Percentiles rank a stretch among this genome's conserved stretches.
These are phyloP conservation scores for Limnodromus scolopaceus DNA, from an alignment of 2,797 vertebrate genomes.

Conservation along the genomic window DNA sequence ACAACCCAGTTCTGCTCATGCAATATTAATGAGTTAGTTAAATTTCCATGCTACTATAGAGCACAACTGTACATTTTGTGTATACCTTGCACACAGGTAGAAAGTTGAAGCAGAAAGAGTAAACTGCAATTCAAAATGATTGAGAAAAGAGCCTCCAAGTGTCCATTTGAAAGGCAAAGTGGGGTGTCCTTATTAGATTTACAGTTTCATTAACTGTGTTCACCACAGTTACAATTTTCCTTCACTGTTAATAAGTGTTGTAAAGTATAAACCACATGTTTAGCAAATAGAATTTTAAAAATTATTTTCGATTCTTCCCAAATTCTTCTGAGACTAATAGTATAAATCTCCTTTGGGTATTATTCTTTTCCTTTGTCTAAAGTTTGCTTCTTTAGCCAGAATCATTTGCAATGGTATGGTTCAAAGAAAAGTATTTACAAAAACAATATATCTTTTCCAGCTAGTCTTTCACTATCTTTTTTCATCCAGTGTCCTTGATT, in stretches of 20 bases:
- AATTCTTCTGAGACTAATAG: neutral
- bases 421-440: slow-evolving; percentile 33
- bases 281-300: neutral
- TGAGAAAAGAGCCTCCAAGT: neutral
- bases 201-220: neutral
- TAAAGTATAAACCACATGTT: neutral
- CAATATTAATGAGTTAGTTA: neutral
- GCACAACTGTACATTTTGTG: neutral
- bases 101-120: neutral
- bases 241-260: neutral
- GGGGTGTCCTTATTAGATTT: neutral
- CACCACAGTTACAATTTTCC: neutral
- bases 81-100: neutral
- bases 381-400: neutral
- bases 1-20: neutral
- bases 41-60: neutral
- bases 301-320: neutral
- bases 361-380: neutral
- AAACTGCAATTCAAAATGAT: neutral
- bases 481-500: neutral
- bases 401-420: neutral
- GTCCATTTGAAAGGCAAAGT: neutral
- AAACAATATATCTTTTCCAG: slow-evolving; percentile 32
- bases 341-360: neutral
- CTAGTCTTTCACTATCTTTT: neutral